Base-by-base conservation (phyloP, 2,888 invertebrate species). In the Drosophila kokeensis region DNA sequence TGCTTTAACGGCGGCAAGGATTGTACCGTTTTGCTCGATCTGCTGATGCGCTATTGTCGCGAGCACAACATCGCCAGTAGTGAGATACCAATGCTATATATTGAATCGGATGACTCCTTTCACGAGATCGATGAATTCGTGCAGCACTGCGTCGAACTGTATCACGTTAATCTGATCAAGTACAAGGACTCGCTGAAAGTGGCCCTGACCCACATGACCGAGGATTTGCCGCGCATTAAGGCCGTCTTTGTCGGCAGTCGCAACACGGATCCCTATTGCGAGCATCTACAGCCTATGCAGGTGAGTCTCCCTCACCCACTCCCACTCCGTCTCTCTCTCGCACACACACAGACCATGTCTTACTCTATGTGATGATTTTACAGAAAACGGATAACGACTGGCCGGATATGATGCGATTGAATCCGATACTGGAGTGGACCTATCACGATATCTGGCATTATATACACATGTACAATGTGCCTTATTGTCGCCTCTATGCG, bases 1-100 rank as follows among this genome's bases (percentile, higher is more conserved):
- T 97, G 98, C 32, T 99, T 99, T 93, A 99, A 99, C 92, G 99
- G 99, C 5, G 99, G 99, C 2, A 99, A 99, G 94, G 99, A 99
- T 94, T 99, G 99, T 92, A 99, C 99, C 0, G 98, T 96, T 0
- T 94, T 99, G 18, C 94, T 99, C 42, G 96, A 98, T 92, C 92
- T 98, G 74, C 93, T 93, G 18, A 84, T 87, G 59, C 81, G 79
- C 15, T 92, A 85, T 68, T 89, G 89, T 11, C 94, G 79, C 87
- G 93, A 66, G 73, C 93, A 70, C 69, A 68, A 73, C 30, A 74
- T 93, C 76, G 71, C 84, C 93, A 80, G 92, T 93, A 57, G 92
- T 96, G 94, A 98, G 32, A 81, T 91, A 93, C 81, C 93, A 93
- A 72, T 93, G 96, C 94, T 99, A 38, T 99, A 99, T 90, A 96